A percentile compares a stretch with the other conserved stretches of the same genome.
These are phyloP conservation scores for Phenacoccus solenopsis DNA, from an alignment of 1,140 invertebrate species.

Conservation along the genomic window DNA sequence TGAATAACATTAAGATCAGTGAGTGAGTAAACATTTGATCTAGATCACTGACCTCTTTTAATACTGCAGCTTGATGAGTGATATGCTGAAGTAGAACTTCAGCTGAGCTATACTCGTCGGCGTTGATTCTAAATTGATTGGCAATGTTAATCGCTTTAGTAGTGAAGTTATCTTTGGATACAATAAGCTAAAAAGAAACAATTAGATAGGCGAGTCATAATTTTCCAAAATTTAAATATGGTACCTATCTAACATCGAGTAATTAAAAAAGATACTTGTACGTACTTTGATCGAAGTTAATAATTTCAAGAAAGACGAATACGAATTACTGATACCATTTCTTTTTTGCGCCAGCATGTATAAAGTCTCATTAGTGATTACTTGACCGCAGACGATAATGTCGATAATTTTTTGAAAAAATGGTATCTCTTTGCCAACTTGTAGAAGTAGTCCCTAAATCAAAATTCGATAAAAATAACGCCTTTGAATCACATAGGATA, in stretches of 20 bases:
- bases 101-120: not conserved
- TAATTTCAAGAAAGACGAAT: not conserved
- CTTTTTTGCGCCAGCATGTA: not conserved
- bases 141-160: not conserved
- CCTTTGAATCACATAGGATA: too few relatives aligned
- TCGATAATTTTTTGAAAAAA: slow-evolving; percentile 6
- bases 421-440: not conserved
- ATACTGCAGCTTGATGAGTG: not conserved
- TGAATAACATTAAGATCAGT: too few relatives aligned
- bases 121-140: not conserved
- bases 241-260: too few relatives aligned
- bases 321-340: not conserved
- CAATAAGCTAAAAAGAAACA: not conserved
- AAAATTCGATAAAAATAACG: too few relatives aligned
- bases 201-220: too few relatives aligned
- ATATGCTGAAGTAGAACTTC: not conserved
- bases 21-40: too few relatives aligned
- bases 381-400: not conserved
- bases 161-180: not conserved
- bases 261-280: too few relatives aligned
- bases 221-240: not conserved
- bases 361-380: not conserved
- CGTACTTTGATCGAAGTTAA: not conserved
- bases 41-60: not conserved
- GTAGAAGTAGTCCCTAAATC: not conserved